Conservation (phyloP, 2,888 invertebrate genomes). For the Neoscelio sp. region DNA sequence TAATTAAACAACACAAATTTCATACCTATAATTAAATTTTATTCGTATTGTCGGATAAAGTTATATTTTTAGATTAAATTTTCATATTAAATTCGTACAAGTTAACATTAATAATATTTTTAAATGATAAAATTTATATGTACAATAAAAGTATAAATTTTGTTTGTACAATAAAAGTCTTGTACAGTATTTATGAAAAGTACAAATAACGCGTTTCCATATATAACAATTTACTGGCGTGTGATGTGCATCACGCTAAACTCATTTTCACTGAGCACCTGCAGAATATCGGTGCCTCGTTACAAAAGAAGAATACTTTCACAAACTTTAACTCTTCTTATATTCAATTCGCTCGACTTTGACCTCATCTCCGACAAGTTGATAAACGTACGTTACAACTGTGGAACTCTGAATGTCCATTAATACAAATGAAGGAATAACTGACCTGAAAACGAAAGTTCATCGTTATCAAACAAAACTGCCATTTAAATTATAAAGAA, state of each 20-base stretch:
- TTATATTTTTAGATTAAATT: too few relatives aligned
- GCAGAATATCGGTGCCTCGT: conserved; percentile 18
- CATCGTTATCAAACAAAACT: too few relatives aligned
- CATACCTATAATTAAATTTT: neutral
- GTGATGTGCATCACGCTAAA: neutral
- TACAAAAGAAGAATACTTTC: conserved; percentile 15
- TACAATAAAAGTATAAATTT: conserved; percentile 24
- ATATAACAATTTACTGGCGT: conserved; percentile 20
- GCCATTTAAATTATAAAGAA: too few relatives aligned
- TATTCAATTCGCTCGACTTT: conserved; percentile 99
- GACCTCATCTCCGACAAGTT: conserved; percentile 98
- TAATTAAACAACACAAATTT: too few relatives aligned
- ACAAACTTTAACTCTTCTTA: conserved; percentile 89
- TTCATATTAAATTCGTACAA: neutral
- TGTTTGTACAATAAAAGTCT: conserved; percentile 28
- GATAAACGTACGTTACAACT: conserved; percentile 99
- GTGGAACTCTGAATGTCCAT: conserved; percentile 99
- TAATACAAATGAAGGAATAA: conserved; percentile 98
- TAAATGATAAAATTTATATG: conserved; percentile 7
- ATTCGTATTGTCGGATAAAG: too few relatives aligned
- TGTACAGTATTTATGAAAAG: conserved; percentile 32
- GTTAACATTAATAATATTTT: conserved; percentile 1
- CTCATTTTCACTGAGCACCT: conserved; percentile 24
- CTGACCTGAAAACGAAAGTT: conserved; percentile 90
- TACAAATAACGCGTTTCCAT: conserved; percentile 23